These are phyloP conservation scores for Lutraria rhynchaena DNA, from an alignment of 1,140 invertebrate genomes.

Conservation along the genomic window DNA sequence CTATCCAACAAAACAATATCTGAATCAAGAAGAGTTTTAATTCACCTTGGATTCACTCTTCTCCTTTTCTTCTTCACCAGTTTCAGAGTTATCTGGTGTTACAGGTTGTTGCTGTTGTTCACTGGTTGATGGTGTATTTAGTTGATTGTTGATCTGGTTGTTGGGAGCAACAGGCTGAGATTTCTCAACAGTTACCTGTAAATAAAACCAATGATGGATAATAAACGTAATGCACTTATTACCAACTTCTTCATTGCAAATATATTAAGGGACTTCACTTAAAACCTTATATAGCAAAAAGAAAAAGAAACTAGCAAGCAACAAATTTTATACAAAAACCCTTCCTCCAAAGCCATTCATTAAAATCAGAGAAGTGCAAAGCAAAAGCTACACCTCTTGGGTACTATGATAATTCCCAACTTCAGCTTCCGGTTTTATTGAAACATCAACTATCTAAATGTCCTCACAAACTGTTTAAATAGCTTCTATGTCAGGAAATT, in stretches of 20 bases:
- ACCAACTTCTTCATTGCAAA: background rate
- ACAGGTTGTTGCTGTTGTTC: constrained; percentile 24
- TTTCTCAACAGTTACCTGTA: constrained; percentile 54
- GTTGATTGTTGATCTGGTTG: constrained; percentile 77
- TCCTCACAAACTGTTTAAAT: no score
- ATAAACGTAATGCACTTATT: background rate
- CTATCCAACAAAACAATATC: no score
- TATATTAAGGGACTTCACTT: background rate
- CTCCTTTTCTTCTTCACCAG: constrained; percentile 68
- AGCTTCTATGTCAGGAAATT: no score
- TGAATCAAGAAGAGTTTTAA: no score
- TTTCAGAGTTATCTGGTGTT: constrained; percentile 65
- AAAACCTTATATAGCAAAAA: background rate
- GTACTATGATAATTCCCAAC: no score
- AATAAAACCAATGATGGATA: constrained; percentile 20
- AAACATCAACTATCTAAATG: no score
- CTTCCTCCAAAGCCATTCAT: no score
- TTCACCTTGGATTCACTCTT: constrained; percentile 29
- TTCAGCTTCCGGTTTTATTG: no score
- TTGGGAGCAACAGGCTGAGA: constrained; percentile 68
- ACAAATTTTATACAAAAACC: no score
- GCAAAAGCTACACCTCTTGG: no score
- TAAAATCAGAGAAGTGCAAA: no score
- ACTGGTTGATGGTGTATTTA: constrained; percentile 65
- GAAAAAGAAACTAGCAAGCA: background rate